A percentile compares a stretch with the other conserved stretches of the same genome.
These are phyloP conservation scores for Chanos chanos DNA, from an alignment of 2,797 vertebrate species.

Conservation along the genomic window DNA sequence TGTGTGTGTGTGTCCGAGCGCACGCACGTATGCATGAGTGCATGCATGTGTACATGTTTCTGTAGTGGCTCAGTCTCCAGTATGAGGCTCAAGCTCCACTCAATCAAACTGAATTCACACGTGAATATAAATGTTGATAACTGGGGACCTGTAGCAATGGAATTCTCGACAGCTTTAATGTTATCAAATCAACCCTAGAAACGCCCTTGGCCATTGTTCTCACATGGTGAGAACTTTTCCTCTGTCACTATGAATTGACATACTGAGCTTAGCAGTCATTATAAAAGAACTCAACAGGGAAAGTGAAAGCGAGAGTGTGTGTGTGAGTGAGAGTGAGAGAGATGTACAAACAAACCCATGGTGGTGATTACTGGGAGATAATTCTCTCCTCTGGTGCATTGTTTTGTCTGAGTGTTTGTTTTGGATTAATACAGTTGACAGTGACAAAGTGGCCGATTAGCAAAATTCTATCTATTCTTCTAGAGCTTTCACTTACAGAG, in stretches of 20 bases:
- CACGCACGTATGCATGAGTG: too few relatives aligned
- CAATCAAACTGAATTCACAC: too few relatives aligned
- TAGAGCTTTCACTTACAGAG: too few relatives aligned
- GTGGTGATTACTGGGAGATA: not conserved
- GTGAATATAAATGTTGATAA: too few relatives aligned
- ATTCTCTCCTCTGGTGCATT: conserved; percentile 15
- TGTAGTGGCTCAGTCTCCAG: not conserved
- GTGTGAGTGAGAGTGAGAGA: not conserved
- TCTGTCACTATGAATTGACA: too few relatives aligned
- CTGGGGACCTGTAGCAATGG: too few relatives aligned
- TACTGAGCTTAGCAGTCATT: conserved; percentile 7
- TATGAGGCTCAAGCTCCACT: not conserved
- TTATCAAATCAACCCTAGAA: too few relatives aligned
- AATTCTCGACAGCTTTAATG: too few relatives aligned
- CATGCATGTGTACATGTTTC: not conserved
- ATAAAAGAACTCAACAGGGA: conserved; percentile 8
- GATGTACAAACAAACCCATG: not conserved
- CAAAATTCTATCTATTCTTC: too few relatives aligned
- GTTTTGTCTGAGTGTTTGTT: not conserved
- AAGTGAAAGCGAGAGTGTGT: not conserved
- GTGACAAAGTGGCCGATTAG: conserved; percentile 1
- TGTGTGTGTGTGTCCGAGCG: too few relatives aligned
- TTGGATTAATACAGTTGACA: conserved; percentile 2
- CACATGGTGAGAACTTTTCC: too few relatives aligned
- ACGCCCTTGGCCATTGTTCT: too few relatives aligned